Evolutionary conservation across 1,140 invertebrate genomes (phyloP).

Genomic region (Tribolium castaneum): DNA sequence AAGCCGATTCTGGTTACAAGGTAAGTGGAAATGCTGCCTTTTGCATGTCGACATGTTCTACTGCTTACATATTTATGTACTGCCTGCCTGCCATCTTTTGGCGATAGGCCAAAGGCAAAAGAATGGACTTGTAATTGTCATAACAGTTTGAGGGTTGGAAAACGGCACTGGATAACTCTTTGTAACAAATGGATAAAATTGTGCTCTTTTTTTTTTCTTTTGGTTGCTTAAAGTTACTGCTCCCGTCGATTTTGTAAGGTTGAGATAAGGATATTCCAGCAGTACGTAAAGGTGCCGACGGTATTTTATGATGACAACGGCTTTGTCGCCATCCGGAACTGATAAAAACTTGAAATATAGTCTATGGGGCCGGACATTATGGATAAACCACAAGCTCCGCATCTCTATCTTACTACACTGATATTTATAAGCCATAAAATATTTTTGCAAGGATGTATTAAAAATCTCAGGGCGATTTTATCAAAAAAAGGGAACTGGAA

Average conservation of each 20-base stretch:
- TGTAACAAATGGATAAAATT: too few relatives aligned
- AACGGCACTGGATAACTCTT: too few relatives aligned
- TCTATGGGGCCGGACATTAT: conserved; percentile 34
- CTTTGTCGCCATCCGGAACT: conserved; percentile 47
- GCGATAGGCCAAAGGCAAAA: conserved; percentile 14
- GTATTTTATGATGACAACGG: conserved; percentile 48
- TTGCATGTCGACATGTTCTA: conserved; percentile 8
- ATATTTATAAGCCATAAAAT: not conserved
- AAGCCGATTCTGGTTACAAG: not conserved
- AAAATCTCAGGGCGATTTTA: too few relatives aligned
- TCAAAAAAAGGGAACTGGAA: too few relatives aligned
- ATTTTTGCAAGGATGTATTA: not conserved
- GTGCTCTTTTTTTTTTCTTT: too few relatives aligned
- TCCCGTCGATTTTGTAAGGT: conserved; percentile 14
- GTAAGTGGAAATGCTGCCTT: conserved; percentile 25
- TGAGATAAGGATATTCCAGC: conserved; percentile 6
- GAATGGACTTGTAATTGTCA: conserved; percentile 2
- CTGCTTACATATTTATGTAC: conserved; percentile 35
- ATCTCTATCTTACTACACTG: conserved; percentile 5
- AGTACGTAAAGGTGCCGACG: conserved; percentile 36
- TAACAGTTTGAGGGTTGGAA: not conserved
- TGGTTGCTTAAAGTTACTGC: not conserved
- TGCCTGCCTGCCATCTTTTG: conserved; percentile 10
- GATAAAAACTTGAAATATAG: conserved; percentile 53
- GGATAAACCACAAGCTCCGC: conserved; percentile 38